Base-by-base conservation (phyloP, 1,140 invertebrate genomes). In the Drosophila arawakana region DNA sequence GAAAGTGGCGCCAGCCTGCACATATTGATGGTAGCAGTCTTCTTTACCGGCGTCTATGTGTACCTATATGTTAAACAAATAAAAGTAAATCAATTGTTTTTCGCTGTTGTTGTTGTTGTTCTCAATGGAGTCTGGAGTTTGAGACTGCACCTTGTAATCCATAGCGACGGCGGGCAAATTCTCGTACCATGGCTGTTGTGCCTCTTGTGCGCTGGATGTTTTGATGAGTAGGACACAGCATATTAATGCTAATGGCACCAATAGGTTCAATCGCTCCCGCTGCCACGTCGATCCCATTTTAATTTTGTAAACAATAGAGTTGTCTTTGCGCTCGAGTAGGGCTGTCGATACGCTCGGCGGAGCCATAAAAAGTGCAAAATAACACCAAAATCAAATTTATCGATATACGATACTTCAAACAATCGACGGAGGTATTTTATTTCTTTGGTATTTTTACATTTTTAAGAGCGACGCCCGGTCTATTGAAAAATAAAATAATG, bases 11-110 rank as follows among this genome's bases (percentile, higher is more conserved):
- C 96, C 97, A 21, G 96, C 95, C 89, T 98, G 96, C 55, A 98
- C 97, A 94, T 96, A 97, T 93, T 98, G 97, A 93, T 95, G 98
- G 91, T 98, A 98, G 94, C 97, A 98, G 83, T 98, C 97, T 93
- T 98, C 97, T 93, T 98, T 98, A 35, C 97, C 97, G 8, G 97
- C 96, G 91, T 98, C 97, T 65, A 98, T 95, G 92, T 98, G 97
- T 13, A 98, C 96, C 86, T 85, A 46, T 25, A 52, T 69, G 7
- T 13, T n/a, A 39, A 63, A 34, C 3, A 68, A 10, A 34, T 34
- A 11, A 66, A 50, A 11, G 37, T 39, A 46, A 30, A 30, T 30
- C 3, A 30, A 6, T 2, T 30, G 2, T 3, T 30, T 13, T 34
- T 9, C 11, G 9, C 30, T 8, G 34, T 25, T 59, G 58, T 63